Evolutionary conservation across 2,113 vertebrate species (phyloP), one percentile per base, ranked within the genome.

Genomic region (Patagioenas fasciata): DNA sequence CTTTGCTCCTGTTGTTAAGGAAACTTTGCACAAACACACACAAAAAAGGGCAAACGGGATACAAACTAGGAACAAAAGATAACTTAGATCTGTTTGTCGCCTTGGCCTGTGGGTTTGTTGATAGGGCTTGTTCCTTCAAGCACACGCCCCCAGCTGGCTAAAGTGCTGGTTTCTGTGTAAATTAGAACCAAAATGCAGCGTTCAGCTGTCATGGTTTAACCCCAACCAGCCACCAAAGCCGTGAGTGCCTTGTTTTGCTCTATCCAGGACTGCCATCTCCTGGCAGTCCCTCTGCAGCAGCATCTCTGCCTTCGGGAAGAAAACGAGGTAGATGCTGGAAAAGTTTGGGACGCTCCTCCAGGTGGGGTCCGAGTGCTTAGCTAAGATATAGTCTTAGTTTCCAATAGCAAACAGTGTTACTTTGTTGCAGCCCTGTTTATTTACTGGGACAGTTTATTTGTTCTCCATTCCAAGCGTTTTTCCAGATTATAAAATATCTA

Each of bases 181-280:
- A 72, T 69, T 31, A 60, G 48, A 77, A 77, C 3, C 4, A n/a
- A 86, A 70, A 62, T 6, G 10, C 31, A 8, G 29, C 6, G 4
- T 36, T 62, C 16, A 8, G 11, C 44, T 19, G 18, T 47, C 44
- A 9, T 18, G 44, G 18, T 19, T 47, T 47, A 47, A 47, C 44
- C 44, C 44, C 44, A 47, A 47, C 44, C 44, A 18, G 44, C 44
- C 18, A 47, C 44, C 6, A 47, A 47, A 47, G 44, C 44, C 44
- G 44, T 47, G 44, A 19, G 38, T 28, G 62, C 31, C 25, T 31
- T 29, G 21, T 23, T 62, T 82, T 71, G 31, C 32, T 42, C 0
- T 7, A 29, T 48, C 14, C 57, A 82, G 90, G 56, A 53, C 78
- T 89, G 90, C 94, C 96, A 95, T 70, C 97, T 93, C 32, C 79